Conservation (phyloP, 2,888 invertebrate species). For the Leptinotarsa rubiginosa region DNA sequence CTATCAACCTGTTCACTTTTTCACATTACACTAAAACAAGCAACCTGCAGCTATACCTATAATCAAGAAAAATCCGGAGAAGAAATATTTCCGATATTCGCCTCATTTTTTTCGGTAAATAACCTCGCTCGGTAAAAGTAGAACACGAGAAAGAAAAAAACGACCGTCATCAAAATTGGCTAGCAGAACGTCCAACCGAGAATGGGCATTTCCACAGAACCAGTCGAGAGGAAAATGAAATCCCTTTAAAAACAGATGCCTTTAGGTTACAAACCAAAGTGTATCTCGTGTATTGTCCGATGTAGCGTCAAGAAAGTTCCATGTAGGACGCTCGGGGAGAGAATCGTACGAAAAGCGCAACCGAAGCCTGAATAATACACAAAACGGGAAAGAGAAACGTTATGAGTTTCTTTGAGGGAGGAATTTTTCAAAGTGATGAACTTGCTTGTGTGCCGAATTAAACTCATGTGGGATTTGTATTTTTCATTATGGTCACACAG, state of each 20-base stretch:
- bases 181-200: slow-evolving; percentile 42
- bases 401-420: slow-evolving; percentile 37
- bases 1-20: not conserved
- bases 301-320: slow-evolving; percentile 46
- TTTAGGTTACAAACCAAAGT: slow-evolving; percentile 59
- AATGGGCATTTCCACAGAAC: slow-evolving; percentile 49
- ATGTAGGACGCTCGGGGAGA: slow-evolving; percentile 26
- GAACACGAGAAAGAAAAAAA: slow-evolving; percentile 27
- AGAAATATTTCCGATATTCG: slow-evolving; percentile 34
- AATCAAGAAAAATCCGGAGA: slow-evolving; percentile 29
- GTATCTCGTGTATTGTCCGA: slow-evolving; percentile 49
- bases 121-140: slow-evolving; percentile 36
- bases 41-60: not conserved
- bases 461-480: not conserved
- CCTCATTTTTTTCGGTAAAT: slow-evolving; percentile 41
- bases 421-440: slow-evolving; percentile 35
- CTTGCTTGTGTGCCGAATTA: slow-evolving; percentile 5
- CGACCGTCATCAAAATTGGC: slow-evolving; percentile 46
- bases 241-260: slow-evolving; percentile 63
- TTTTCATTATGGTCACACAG: not conserved
- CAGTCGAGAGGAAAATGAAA: slow-evolving; percentile 61
- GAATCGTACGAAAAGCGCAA: slow-evolving; percentile 41
- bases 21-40: not conserved
- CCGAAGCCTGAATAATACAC: slow-evolving; percentile 34
- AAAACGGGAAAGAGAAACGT: slow-evolving; percentile 41